A percentile compares a stretch with the other conserved stretches of the same genome.
phyloP scores from a whole-genome alignment of 1,140 invertebrate species.

The Coptotermes formosanus region DNA sequence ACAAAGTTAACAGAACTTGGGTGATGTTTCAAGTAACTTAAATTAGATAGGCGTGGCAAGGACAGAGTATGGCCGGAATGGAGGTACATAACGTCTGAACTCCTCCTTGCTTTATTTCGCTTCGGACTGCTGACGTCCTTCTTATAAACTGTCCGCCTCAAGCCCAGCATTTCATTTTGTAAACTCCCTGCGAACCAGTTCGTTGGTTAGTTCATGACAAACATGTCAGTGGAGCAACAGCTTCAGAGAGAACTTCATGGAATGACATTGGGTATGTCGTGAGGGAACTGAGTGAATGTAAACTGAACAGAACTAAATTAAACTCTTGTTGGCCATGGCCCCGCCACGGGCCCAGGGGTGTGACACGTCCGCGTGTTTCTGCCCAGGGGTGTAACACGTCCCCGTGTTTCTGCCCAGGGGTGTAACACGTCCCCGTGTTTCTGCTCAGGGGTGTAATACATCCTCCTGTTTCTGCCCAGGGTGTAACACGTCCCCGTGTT shows the following conservation, averaged over 20 bases:
- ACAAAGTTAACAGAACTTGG: too few relatives aligned
- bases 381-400: too few relatives aligned
- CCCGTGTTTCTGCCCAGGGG: too few relatives aligned
- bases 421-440: neutral
- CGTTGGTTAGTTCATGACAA: neutral
- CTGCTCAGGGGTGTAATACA: too few relatives aligned
- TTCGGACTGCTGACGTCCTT: neutral
- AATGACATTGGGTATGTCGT: neutral
- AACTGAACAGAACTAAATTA: conserved; percentile 10
- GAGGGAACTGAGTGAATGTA: neutral
- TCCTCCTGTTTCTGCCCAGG: too few relatives aligned
- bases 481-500: neutral
- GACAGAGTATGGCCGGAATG: too few relatives aligned
- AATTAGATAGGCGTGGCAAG: too few relatives aligned
- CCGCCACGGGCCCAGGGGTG: neutral
- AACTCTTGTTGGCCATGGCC: conserved; percentile 8
- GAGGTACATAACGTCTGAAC: too few relatives aligned
- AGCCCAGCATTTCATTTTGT: neutral
- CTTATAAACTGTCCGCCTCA: neutral
- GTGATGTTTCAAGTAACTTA: too few relatives aligned
- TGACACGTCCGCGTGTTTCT: neutral
- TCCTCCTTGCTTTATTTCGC: neutral
- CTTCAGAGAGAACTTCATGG: neutral
- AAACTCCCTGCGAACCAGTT: neutral
- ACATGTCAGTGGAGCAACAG: neutral